Evolutionary conservation across 2,888 invertebrate genomes (phyloP).

Genomic region (Leistus spinibarbis): DNA sequence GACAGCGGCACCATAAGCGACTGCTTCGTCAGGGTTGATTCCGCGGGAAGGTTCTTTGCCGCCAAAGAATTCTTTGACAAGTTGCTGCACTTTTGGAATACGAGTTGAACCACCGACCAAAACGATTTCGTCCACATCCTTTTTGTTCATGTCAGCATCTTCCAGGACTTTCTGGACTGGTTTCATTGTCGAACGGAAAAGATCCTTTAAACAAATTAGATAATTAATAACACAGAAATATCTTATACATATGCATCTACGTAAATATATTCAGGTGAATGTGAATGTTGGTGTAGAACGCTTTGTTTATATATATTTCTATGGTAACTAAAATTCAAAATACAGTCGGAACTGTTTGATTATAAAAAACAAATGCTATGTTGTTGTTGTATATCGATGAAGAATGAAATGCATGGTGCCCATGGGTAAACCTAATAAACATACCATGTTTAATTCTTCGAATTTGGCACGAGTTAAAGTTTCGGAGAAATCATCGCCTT

Average conservation of each 20-base stretch:
- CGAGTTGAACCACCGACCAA: slow-evolving; percentile 98
- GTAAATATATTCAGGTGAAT: no score
- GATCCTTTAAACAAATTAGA: slow-evolving; percentile 58
- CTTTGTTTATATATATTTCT: no score
- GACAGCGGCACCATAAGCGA: slow-evolving; percentile 97
- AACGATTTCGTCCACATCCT: slow-evolving; percentile 98
- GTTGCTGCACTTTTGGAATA: slow-evolving; percentile 96
- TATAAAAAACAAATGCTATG: no score
- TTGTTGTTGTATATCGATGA: no score
- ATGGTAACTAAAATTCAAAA: slow-evolving; percentile 33
- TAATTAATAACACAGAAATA: background rate
- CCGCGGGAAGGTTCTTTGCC: slow-evolving; percentile 98
- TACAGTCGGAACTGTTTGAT: no score
- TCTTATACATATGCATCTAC: no score
- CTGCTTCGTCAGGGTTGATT: slow-evolving; percentile 99
- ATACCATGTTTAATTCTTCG: slow-evolving; percentile 94
- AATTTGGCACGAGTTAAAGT: slow-evolving; percentile 98
- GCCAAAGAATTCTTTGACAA: slow-evolving; percentile 93
- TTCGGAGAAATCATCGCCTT: slow-evolving; percentile 98
- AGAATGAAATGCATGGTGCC: no score
- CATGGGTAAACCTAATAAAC: slow-evolving; percentile 22
- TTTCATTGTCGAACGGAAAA: slow-evolving; percentile 90
- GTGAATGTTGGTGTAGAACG: no score
- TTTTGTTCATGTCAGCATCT: slow-evolving; percentile 99
- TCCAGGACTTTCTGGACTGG: slow-evolving; percentile 96